Evolutionary conservation across 2,888 invertebrate genomes (phyloP).

Genomic region (Ecdyonurus torrentis): DNA sequence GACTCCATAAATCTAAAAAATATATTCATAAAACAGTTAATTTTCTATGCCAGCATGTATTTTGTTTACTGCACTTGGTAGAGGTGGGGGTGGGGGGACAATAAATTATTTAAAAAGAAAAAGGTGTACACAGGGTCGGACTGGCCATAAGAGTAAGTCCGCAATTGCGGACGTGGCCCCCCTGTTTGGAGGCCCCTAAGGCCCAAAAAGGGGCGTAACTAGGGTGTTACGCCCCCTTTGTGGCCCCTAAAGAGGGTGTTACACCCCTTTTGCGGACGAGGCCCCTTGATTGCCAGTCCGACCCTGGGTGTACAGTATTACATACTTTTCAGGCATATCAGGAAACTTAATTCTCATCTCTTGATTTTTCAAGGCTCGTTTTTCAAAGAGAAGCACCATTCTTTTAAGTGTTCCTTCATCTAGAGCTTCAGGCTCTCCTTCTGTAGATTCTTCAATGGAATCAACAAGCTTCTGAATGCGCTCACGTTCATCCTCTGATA

Average conservation of each 20-base stretch:
- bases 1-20: conserved; percentile 77
- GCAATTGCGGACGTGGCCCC: too few relatives aligned
- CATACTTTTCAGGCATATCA: conserved; percentile 78
- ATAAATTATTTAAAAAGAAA: not conserved
- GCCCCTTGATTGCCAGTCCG: too few relatives aligned
- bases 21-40: conserved; percentile 3
- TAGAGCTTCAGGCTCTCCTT: conserved; percentile 55
- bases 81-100: not conserved
- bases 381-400: conserved; percentile 84
- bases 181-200: too few relatives aligned
- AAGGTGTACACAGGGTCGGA: too few relatives aligned
- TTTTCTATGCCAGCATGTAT: not conserved
- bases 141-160: too few relatives aligned
- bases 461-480: not conserved
- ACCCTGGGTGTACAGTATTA: too few relatives aligned
- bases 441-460: conserved; percentile 8
- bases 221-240: too few relatives aligned
- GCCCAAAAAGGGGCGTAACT: too few relatives aligned
- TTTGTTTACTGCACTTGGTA: not conserved
- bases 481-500: not conserved
- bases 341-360: conserved; percentile 98
- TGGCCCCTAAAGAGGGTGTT: too few relatives aligned
- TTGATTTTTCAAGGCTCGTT: conserved; percentile 81
- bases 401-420: conserved; percentile 80
- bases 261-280: too few relatives aligned